Percentiles rank a stretch among this genome's conserved stretches.
Conservation (phyloP, 1,140 invertebrate species). For the Drosophila sechellia region DNA sequence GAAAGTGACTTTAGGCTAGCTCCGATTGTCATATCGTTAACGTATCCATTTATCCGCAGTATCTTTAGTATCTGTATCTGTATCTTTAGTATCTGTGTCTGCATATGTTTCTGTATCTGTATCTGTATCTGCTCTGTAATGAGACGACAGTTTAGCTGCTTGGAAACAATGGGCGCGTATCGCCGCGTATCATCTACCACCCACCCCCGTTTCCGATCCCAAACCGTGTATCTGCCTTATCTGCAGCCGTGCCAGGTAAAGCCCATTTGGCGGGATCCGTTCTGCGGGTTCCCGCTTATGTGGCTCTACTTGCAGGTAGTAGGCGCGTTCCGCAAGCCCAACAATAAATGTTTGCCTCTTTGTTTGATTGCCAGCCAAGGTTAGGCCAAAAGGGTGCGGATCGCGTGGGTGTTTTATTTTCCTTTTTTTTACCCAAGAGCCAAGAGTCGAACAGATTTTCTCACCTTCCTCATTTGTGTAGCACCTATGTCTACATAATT, state of each 20-base stretch:
- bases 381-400: conserved; percentile 44
- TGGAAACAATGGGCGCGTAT: conserved; percentile 26
- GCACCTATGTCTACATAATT: background rate
- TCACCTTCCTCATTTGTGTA: conserved; percentile 24
- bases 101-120: conserved; percentile 2
- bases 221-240: conserved; percentile 20
- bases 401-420: background rate
- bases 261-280: conserved; percentile 6
- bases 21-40: background rate
- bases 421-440: conserved; percentile 14
- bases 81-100: conserved; percentile 9
- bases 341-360: conserved; percentile 35
- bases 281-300: background rate
- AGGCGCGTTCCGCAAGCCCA: conserved; percentile 49
- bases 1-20: background rate
- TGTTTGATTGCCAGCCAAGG: conserved; percentile 35
- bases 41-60: conserved; percentile 3
- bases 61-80: conserved; percentile 9
- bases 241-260: conserved; percentile 25
- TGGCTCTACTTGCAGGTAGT: conserved; percentile 32
- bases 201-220: background rate
- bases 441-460: conserved; percentile 44
- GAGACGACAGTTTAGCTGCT: conserved; percentile 30
- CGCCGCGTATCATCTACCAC: background rate
- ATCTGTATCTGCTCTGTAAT: conserved; percentile 12